These are phyloP conservation scores for Palythoa grandis DNA, from an alignment of 92 coral and sea anemone species.

Conservation along the genomic window DNA sequence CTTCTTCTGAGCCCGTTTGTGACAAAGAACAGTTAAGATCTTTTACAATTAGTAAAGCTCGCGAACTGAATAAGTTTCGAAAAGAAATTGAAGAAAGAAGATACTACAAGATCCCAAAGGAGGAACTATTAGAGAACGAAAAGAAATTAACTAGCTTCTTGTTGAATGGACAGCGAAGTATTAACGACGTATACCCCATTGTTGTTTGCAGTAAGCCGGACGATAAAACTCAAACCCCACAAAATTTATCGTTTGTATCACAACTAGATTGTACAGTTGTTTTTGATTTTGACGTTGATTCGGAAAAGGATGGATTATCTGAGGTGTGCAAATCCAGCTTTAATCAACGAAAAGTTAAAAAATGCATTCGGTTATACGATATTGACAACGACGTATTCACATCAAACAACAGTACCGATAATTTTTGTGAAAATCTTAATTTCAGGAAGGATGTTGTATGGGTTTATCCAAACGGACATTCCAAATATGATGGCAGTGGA, in stretches of 20 bases:
- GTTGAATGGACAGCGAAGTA: conserved; percentile 30
- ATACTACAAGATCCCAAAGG: conserved; percentile 19
- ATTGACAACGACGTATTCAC: conserved; percentile 45
- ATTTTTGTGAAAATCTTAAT: conserved; percentile 34
- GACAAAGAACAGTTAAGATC: background rate
- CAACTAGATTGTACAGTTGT: conserved; percentile 40
- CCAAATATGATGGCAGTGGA: conserved; percentile 28
- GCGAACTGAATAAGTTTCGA: background rate
- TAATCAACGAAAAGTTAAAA: conserved; percentile 28
- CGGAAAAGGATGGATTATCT: conserved; percentile 37
- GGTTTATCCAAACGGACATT: conserved; percentile 44
- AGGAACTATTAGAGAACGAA: conserved; percentile 17
- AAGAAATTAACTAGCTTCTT: conserved; percentile 29
- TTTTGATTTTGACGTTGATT: conserved; percentile 37
- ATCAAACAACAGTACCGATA: conserved; percentile 6
- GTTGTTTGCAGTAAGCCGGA: conserved; percentile 33
- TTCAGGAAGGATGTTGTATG: conserved; percentile 37
- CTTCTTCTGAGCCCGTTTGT: conserved; percentile 27
- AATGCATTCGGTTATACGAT: conserved; percentile 26
- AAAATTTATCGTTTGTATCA: conserved; percentile 34
- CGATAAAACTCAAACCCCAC: conserved; percentile 7
- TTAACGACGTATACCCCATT: conserved; percentile 25
- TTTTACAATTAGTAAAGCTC: background rate
- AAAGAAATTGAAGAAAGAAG: conserved; percentile 9
- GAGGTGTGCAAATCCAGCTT: conserved; percentile 21